Percentiles rank a stretch among this genome's conserved stretches.
Conservation (phyloP, 2,888 invertebrate species). For the Diplolepis rosae region DNA sequence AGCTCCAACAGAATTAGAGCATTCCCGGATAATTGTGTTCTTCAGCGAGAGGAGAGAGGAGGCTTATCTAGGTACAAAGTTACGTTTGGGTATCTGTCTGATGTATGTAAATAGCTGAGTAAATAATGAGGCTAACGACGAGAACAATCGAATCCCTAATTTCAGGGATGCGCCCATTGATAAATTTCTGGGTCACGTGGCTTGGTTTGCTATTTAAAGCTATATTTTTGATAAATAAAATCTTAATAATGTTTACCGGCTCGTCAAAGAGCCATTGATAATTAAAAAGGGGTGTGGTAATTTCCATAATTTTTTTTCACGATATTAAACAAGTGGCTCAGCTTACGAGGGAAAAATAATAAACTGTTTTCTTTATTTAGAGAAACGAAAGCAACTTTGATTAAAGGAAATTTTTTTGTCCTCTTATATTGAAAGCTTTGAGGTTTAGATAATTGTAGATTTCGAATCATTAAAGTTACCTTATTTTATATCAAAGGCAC, state of each 20-base stretch:
- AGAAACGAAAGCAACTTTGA: neutral
- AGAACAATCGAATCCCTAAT: conserved; percentile 38
- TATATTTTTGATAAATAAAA: too few species aligned
- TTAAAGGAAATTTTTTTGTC: neutral
- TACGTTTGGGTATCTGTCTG: neutral
- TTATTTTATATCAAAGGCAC: neutral
- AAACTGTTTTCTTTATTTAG: neutral
- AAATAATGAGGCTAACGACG: conserved; percentile 38
- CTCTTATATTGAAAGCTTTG: neutral
- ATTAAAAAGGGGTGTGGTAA: neutral
- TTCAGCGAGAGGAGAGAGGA: neutral
- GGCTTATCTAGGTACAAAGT: neutral
- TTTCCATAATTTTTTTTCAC: neutral
- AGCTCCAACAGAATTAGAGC: neutral
- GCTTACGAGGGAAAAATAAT: neutral
- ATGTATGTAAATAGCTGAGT: neutral
- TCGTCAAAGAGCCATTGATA: neutral
- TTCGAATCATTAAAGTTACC: neutral
- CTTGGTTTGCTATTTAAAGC: neutral
- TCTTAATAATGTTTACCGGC: too few species aligned
- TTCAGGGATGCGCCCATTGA: neutral
- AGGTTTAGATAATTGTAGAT: neutral
- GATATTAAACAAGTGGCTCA: neutral
- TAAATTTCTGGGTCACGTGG: neutral
- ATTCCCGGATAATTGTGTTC: neutral